Percentiles rank a stretch among this genome's conserved stretches.
These are phyloP conservation scores for Chrysemys picta DNA, from an alignment of 2,113 vertebrate genomes.

Conservation along the genomic window DNA sequence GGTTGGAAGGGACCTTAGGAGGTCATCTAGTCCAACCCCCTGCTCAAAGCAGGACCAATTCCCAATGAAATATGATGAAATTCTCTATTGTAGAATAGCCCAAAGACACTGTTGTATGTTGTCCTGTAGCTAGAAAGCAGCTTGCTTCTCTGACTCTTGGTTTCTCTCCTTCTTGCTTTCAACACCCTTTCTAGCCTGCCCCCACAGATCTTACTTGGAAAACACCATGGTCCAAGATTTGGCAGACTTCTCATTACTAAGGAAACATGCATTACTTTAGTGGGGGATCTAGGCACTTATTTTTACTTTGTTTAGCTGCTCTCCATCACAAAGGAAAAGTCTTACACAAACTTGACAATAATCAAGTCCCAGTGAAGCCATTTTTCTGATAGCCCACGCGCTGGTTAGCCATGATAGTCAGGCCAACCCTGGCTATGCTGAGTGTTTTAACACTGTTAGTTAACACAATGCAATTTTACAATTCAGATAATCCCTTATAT, in stretches of 20 bases:
- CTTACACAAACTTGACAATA: not conserved
- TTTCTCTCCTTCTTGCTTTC: not conserved
- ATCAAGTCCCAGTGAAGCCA: not conserved
- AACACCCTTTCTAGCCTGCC: not conserved
- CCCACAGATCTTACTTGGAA: not conserved
- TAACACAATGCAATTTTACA: not conserved
- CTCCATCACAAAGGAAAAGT: not conserved
- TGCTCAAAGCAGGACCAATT: too few relatives aligned
- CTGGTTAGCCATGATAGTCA: not conserved
- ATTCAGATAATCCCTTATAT: not conserved
- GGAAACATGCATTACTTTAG: not conserved
- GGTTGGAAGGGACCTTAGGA: too few relatives aligned
- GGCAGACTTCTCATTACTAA: not conserved
- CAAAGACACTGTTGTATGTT: not conserved
- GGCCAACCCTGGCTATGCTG: not conserved
- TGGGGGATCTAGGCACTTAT: not conserved
- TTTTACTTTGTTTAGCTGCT: not conserved
- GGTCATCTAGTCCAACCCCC: too few relatives aligned
- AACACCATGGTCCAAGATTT: not conserved
- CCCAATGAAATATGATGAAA: not conserved
- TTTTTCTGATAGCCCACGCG: not conserved
- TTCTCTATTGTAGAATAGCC: not conserved
- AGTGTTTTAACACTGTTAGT: not conserved
- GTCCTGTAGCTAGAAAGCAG: not conserved
- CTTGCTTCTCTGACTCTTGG: not conserved